Percentiles rank a stretch among this genome's conserved stretches.
Conservation (phyloP, 2,888 invertebrate species). For the Dryomyza anilis region DNA sequence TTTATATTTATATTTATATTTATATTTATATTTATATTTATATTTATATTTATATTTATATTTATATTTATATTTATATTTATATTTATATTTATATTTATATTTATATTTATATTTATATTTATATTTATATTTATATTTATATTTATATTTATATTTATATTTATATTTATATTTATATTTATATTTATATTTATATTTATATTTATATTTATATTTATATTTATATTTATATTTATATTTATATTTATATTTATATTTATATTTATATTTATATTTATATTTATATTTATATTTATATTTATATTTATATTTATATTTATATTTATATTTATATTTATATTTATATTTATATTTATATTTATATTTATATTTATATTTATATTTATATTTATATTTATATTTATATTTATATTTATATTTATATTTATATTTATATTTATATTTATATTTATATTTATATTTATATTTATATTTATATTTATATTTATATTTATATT, state of each 20-base stretch:
- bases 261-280: not conserved
- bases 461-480: too few species aligned
- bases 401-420: constrained; percentile 12
- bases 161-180: not conserved
- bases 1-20: too few species aligned
- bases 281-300: not conserved
- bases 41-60: too few species aligned
- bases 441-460: not conserved
- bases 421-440: too few species aligned
- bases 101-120: not conserved
- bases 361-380: not conserved
- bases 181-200: not conserved
- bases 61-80: not conserved
- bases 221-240: too few species aligned
- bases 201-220: constrained; percentile 16
- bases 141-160: not conserved
- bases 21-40: not conserved
- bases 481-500: not conserved
- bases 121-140: not conserved
- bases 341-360: not conserved
- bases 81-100: not conserved
- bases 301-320: not conserved
- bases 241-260: not conserved
- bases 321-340: not conserved
- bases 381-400: not conserved